Evolutionary conservation across 2,113 vertebrate genomes (phyloP), one percentile per base, ranked within the genome.

Genomic region (Enhydra lutris): DNA sequence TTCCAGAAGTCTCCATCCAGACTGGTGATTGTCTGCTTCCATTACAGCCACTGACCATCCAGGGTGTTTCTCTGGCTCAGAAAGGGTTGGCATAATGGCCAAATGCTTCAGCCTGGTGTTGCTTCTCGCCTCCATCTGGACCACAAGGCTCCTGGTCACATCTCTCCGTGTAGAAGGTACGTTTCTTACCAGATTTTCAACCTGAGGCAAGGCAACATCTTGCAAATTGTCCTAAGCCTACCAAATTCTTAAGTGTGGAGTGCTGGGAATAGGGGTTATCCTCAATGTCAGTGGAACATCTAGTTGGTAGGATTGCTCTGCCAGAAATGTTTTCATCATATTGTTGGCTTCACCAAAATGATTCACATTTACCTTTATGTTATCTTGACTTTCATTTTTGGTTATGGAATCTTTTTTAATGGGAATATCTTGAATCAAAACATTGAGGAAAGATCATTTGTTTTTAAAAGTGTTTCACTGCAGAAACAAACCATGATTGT

Each of bases 1-100:
- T 97, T 98, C 90, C 94, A 97, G 97, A 97, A 95, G 69, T 86
- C 96, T 97, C 94, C 91, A 89, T 94, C 91, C 76, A 85, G 91
- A 45, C 88, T 88, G 82, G 84, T 74, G 71, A 86, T n/a, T 74
- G 71, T 26, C 93, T 81, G 92, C 73, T 24, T 97, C 45, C 73
- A 42, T 85, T 34, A 45, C 57, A 63, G n/a, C 94, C 29, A 18
- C 83, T 76, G 69, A 57, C 76, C 71, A 69, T 50, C 92, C 59
- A 73, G 89, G 20, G 92, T 71, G 80, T 36, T 88, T 74, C 55
- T 67, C 73, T 63, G 50, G 45, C 39, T 69, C 78, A 47, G 34
- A 83, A 74, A 88, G 12, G 31, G 26, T 65, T 69, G 45, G 63
- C 80, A 89, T 71, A 24, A 98, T 97, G 97, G 63, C 59, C 88